These are phyloP conservation scores for Rhinogobio ventralis DNA, from an alignment of 2,797 vertebrate genomes.

Conservation along the genomic window DNA sequence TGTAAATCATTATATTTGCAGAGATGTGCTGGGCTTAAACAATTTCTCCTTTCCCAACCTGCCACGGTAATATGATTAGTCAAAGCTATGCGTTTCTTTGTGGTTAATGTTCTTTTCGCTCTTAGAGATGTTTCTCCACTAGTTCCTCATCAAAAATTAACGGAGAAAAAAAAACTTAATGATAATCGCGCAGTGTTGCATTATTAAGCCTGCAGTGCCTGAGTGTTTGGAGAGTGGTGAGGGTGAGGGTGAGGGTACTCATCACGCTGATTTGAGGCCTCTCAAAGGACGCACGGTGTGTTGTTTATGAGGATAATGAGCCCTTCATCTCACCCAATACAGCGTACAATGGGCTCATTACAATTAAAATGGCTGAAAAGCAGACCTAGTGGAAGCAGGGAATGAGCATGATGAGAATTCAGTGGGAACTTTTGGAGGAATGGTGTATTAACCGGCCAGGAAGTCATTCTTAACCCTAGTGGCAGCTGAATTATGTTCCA, in stretches of 20 bases:
- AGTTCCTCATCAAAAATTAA: conserved; percentile 73
- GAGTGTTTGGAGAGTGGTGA: conserved; percentile 61
- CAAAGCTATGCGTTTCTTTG: conserved; percentile 56
- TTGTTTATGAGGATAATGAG: conserved; percentile 70
- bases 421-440: conserved; percentile 63
- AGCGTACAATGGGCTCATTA: conserved; percentile 73
- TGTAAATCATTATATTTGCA: conserved; percentile 32
- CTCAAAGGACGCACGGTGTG: conserved; percentile 52
- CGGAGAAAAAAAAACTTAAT: conserved; percentile 62
- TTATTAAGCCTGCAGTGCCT: conserved; percentile 73
- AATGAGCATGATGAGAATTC: conserved; percentile 71
- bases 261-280: conserved; percentile 54
- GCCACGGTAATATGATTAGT: conserved; percentile 58
- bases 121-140: conserved; percentile 64
- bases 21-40: conserved; percentile 44
- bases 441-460: conserved; percentile 70
- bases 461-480: conserved; percentile 73
- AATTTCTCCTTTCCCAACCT: conserved; percentile 34
- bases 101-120: conserved; percentile 67
- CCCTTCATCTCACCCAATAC: conserved; percentile 71
- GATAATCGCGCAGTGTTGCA: conserved; percentile 69
- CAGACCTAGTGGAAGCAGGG: conserved; percentile 50
- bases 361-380: conserved; percentile 71
- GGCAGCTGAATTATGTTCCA: conserved; percentile 74
- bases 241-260: conserved; percentile 57